Percentiles rank a stretch among this genome's conserved stretches.
Conservation (phyloP, 2,113 vertebrate species). For the Chrysemys picta region DNA sequence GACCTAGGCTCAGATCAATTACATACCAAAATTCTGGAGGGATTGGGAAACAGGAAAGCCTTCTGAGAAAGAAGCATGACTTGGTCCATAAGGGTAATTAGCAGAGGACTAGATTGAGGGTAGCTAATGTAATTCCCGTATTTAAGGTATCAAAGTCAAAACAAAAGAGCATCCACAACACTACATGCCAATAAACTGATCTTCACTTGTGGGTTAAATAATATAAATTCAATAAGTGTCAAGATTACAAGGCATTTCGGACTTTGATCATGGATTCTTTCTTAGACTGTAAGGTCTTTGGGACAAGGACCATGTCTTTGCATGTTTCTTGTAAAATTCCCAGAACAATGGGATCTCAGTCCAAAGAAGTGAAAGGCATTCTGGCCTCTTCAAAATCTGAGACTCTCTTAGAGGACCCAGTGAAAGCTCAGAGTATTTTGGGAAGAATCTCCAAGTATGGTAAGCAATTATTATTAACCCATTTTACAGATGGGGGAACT, state of each 20-base stretch:
- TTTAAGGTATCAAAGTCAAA: conserved; percentile 17
- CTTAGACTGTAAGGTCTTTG: background rate
- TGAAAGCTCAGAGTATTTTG: background rate
- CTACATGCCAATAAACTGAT: background rate
- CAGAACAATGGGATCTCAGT: background rate
- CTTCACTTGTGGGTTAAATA: background rate
- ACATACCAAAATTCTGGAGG: conserved; percentile 18
- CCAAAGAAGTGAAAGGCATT: background rate
- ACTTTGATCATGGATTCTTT: background rate
- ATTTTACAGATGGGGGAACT: background rate
- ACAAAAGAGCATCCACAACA: background rate
- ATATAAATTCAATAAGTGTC: background rate
- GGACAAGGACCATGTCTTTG: background rate
- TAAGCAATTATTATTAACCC: background rate
- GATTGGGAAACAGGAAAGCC: background rate
- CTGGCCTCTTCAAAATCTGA: background rate
- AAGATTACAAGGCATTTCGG: background rate
- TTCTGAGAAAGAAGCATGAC: background rate
- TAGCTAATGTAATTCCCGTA: conserved; percentile 18
- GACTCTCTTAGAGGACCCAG: background rate
- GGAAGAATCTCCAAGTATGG: background rate
- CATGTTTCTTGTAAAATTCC: background rate
- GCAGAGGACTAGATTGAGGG: background rate
- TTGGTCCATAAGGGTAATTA: conserved; percentile 20
- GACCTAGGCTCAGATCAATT: background rate